A percentile compares a stretch with the other conserved stretches of the same genome.
Evolutionary conservation across 2,888 invertebrate species (phyloP).

Genomic region (Acrobasis consociella): DNA sequence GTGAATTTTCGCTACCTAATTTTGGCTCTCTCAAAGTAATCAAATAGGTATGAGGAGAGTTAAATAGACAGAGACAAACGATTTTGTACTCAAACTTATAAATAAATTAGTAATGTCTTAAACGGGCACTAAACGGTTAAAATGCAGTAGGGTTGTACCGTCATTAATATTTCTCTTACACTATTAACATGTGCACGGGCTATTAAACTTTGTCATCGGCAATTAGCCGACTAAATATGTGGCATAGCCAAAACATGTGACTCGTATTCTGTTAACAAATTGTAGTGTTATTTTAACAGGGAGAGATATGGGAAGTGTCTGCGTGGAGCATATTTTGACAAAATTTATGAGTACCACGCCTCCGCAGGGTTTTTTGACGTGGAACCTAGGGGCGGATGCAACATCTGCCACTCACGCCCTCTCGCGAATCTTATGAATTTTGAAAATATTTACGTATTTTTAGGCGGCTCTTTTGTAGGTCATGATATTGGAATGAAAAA

Average conservation of each 20-base stretch:
- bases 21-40: too few relatives aligned
- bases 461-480: slow-evolving; percentile 19
- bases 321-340: slow-evolving; percentile 80
- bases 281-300: slow-evolving; percentile 80
- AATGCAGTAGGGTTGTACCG: slow-evolving; percentile 24
- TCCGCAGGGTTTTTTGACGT: slow-evolving; percentile 65
- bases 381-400: slow-evolving; percentile 66
- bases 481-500: neutral
- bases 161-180: slow-evolving; percentile 36
- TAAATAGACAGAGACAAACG: too few relatives aligned
- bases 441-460: slow-evolving; percentile 46
- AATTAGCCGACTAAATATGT: slow-evolving; percentile 75
- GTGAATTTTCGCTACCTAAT: too few relatives aligned
- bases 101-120: slow-evolving; percentile 1
- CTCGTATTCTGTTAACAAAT: slow-evolving; percentile 81
- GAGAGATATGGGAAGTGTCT: slow-evolving; percentile 77
- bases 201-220: slow-evolving; percentile 78
- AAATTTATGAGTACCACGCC: slow-evolving; percentile 83
- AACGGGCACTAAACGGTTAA: slow-evolving; percentile 5
- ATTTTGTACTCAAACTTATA: neutral
- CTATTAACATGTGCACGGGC: slow-evolving; percentile 73
- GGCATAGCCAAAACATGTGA: slow-evolving; percentile 71
- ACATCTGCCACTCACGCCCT: slow-evolving; percentile 79
- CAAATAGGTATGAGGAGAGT: too few relatives aligned
- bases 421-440: slow-evolving; percentile 52